Base-by-base conservation (phyloP, 2,888 invertebrate genomes). In the Orthosia gothica region DNA sequence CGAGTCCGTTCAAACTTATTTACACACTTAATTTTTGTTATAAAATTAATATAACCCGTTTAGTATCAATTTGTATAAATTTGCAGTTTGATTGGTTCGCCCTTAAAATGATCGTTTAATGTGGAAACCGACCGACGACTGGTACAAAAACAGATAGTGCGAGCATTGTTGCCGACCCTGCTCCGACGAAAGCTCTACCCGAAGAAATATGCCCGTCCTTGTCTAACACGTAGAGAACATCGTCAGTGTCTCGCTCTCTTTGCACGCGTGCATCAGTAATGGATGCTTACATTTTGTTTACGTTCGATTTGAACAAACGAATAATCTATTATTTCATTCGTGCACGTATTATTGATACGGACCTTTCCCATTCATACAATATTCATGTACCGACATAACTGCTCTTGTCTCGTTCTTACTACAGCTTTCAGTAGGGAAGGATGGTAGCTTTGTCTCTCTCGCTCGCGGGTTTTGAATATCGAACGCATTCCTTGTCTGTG, bases 271-370 rank as follows among this genome's bases (percentile, higher is more conserved):
- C 93, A 94, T 94, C 94, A 92, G 93, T 95, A 94, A 95, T 95
- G 94, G 95, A 95, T 93, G 95, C 94, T 94, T 93, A 95, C 96
- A 95, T 94, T 95, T 95, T 96, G 96, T 96, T 96, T 95, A 96
- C 95, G 94, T 95, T 94, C 95, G 94, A 95, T 95, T 95, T 92
- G 95, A 96, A 96, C 96, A 96, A 96, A 96, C 95, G 96, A 95
- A 96, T 96, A 95, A 96, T 96, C 96, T 96, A 96, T 96, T 96
- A 96, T 96, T 96, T 96, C 96, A 96, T 96, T 96, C 96, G 95
- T 95, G 93, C 96, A 91, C 96, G 94, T 95, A 96, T 96, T 96
- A 96, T 96, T 96, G 96, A 96, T 96, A 96, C 93, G 92, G 90
- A 90, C 91, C 93, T 93, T 93, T 94, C 94, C 90, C 91, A 90